These are phyloP conservation scores for Nymphalis polychloros DNA, from an alignment of 2,888 invertebrate species.

Conservation along the genomic window DNA sequence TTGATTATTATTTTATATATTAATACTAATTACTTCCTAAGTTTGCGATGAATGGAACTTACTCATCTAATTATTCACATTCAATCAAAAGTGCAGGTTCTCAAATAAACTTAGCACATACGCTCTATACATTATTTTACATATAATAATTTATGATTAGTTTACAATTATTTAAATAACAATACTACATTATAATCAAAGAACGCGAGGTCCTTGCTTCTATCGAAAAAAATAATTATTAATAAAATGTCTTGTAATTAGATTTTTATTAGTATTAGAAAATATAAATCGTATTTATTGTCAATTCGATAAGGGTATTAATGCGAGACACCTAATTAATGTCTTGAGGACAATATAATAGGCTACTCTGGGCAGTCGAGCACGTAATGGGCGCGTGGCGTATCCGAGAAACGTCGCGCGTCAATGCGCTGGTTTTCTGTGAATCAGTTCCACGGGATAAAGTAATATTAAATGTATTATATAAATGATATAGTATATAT, in stretches of 20 bases:
- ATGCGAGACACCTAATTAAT: conserved; percentile 36
- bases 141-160: too few relatives aligned
- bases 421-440: conserved; percentile 36
- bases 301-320: conserved; percentile 32
- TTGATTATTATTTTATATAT: too few relatives aligned
- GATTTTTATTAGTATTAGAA: conserved; percentile 6
- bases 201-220: too few relatives aligned
- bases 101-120: too few relatives aligned
- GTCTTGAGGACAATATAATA: conserved; percentile 37
- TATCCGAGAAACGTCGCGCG: conserved; percentile 40
- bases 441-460: conserved; percentile 17
- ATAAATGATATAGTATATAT: background rate
- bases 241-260: background rate
- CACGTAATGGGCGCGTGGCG: conserved; percentile 40
- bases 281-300: conserved; percentile 20
- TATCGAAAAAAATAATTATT: too few relatives aligned
- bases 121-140: too few relatives aligned
- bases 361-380: conserved; percentile 39
- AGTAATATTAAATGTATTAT: background rate
- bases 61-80: too few relatives aligned
- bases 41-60: too few relatives aligned
- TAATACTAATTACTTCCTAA: too few relatives aligned
- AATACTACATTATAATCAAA: too few relatives aligned
- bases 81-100: too few relatives aligned
- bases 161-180: too few relatives aligned